Base-by-base conservation (phyloP, 2,797 vertebrate genomes). In the Antennarius maculatus region DNA sequence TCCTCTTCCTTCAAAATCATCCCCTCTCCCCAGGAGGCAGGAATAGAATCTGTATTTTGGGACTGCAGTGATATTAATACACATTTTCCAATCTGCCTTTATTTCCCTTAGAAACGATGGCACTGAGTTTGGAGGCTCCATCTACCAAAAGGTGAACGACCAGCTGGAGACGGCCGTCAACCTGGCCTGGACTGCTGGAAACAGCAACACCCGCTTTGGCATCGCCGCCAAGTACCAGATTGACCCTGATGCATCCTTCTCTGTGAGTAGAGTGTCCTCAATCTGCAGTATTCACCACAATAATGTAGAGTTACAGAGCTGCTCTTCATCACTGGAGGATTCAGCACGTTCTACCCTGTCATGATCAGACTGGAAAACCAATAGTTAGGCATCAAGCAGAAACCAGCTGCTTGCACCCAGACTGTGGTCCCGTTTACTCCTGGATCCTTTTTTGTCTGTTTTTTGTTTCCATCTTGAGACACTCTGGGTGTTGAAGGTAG, bases 191-290 rank as follows among this genome's bases (percentile, higher is more conserved):
- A 99, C 97, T 17, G 97, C 97, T 0, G 97, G 97, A 16, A 99
- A 98, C 71, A 99, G 97, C 91, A 99, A 98, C 92, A 99, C 97
- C 15, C 97, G 96, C 89, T 99, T 99, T 11, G 97, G 97, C 84
- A 98, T 99, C 59, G 97, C 97, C 17, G 96, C 97, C 83, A 99
- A 98, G 86, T 99, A 99, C 75, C 97, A 98, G 92, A 96, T 99
- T 13, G 97, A 99, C 75, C 73, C 94, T 1, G 96, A 99, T 3
- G 96, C 97, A 53, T 94, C 96, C 55, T 98, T 99, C 88, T 97
- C 95, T 76, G 97, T 99, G 88, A 91, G 96, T 95, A 60, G 1
- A 4, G 51, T 37, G 6, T 62, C 43, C 62, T 29, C 6, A 7
- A 23, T 27, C n/a, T 27, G n/a, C 3, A n/a, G 10, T 23, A 3